Percentiles rank a stretch among this genome's conserved stretches.
These are phyloP conservation scores for Ischnus inquisitorius DNA, from an alignment of 2,888 invertebrate species.

Conservation along the genomic window DNA sequence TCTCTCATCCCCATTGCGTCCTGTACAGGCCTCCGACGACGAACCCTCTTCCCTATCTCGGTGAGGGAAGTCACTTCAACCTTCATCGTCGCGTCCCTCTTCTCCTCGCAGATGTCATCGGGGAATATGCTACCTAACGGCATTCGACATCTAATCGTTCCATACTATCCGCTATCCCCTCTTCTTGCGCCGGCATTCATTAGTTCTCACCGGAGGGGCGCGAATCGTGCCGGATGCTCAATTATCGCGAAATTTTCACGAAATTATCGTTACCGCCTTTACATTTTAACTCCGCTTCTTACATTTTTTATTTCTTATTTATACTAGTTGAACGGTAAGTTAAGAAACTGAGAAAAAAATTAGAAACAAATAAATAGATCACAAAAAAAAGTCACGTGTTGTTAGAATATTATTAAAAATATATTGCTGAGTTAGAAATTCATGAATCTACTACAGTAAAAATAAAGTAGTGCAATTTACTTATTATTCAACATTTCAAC, in stretches of 20 bases:
- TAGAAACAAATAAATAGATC: background rate
- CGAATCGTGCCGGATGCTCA: background rate
- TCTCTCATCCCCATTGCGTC: conserved; percentile 42
- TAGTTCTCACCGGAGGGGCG: conserved; percentile 16
- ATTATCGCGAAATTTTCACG: conserved; percentile 17
- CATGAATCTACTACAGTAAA: too few relatives aligned
- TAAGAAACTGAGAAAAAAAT: too few relatives aligned
- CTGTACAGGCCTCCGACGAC: conserved; percentile 49
- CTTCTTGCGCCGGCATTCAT: conserved; percentile 25
- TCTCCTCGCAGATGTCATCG: conserved; percentile 45
- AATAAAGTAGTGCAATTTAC: too few relatives aligned
- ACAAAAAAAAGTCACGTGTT: background rate
- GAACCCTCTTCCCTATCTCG: conserved; percentile 45
- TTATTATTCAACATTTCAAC: too few relatives aligned
- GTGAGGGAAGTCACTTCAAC: conserved; percentile 38
- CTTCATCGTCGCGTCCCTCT: conserved; percentile 34
- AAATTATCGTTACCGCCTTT: background rate
- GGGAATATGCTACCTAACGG: background rate
- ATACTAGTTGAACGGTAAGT: too few relatives aligned
- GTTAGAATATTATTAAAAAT: background rate
- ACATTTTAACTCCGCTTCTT: background rate
- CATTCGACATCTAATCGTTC: conserved; percentile 47
- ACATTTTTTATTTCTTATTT: background rate
- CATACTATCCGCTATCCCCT: conserved; percentile 21
- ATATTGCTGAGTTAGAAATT: background rate